Percentiles rank a stretch among this genome's conserved stretches.
Evolutionary conservation across 2,888 invertebrate species (phyloP).

Genomic region (Agriopis marginaria): DNA sequence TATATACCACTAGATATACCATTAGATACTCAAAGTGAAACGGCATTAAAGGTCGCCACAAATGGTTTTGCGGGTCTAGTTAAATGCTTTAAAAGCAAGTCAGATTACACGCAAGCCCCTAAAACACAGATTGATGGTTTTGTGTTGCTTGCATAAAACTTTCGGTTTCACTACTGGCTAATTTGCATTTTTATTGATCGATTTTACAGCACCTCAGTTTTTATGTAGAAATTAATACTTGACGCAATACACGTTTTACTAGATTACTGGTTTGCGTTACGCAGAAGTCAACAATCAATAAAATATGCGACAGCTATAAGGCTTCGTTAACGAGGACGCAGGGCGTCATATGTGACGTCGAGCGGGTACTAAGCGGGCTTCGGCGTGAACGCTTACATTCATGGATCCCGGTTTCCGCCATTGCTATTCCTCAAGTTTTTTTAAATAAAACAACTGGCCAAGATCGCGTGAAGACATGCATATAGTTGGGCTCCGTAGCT

Average conservation of each 20-base stretch:
- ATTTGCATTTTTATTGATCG: conserved; percentile 58
- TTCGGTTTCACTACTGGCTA: conserved; percentile 71
- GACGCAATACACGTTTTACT: not conserved
- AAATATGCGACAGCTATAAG: not conserved
- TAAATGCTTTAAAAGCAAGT: conserved; percentile 32
- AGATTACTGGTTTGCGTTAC: conserved; percentile 14
- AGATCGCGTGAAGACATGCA: no score
- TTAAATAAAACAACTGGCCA: no score
- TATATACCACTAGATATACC: not conserved
- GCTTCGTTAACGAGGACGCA: no score
- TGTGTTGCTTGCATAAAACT: conserved; percentile 70
- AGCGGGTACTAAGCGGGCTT: no score
- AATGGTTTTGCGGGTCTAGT: conserved; percentile 1
- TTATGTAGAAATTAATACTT: conserved; percentile 5
- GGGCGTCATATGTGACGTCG: no score
- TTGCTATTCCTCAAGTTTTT: no score
- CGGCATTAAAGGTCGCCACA: conserved; percentile 29
- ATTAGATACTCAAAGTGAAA: conserved; percentile 12
- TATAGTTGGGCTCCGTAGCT: no score
- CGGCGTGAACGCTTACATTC: no score
- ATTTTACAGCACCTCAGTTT: conserved; percentile 29
- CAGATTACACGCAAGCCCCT: conserved; percentile 75
- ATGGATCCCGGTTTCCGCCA: no score
- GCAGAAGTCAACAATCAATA: conserved; percentile 4
- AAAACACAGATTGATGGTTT: conserved; percentile 58